Evolutionary conservation across 2,797 vertebrate species (phyloP), one percentile per base, ranked within the genome.

Genomic region (Melanotaenia boesemani): DNA sequence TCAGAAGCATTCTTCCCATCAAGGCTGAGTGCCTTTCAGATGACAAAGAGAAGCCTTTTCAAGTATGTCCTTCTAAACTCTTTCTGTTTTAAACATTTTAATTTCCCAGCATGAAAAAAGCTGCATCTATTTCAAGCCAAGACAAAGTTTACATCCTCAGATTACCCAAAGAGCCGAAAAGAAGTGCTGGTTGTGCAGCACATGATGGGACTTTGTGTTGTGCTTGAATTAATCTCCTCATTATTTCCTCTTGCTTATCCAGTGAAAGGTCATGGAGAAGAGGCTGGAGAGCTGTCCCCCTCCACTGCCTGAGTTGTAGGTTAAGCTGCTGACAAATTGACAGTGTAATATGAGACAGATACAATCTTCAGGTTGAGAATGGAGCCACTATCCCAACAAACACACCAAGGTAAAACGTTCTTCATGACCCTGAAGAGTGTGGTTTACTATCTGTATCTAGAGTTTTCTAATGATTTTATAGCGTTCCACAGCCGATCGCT

Each of bases 1-100:
- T 74, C 70, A 74, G 83, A 72, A 48, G 36, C 68, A 58, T 81
- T 81, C 79, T 67, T 82, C 37, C 76, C 48, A 63, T 48, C 63
- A 67, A 75, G 85, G 78, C 72, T 50, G 46, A 79, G 80, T 46
- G 74, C 56, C 62, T 74, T 60, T 34, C 30, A 44, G 61, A 59
- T 66, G 28, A 41, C 22, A 32, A 36, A 28, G 46, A 6, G 15
- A 24, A 72, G 10, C 9, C 4, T 15, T 72, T 78, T 46, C 26
- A 36, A 13, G 15, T 4, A 1, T 34, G 16, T 34, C 46, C 1
- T 0, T 37, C 26, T 64, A 26, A 55, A 44, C 60, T 11, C 24
- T 10, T 58, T 63, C 26, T 56, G 22, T 18, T n/a, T 13, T 2
- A 20, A 46, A 57, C 16, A 18, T 18, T 44, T 20, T 39, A 0